Conservation (phyloP, 2,797 vertebrate species). For the Sciurus carolinensis region DNA sequence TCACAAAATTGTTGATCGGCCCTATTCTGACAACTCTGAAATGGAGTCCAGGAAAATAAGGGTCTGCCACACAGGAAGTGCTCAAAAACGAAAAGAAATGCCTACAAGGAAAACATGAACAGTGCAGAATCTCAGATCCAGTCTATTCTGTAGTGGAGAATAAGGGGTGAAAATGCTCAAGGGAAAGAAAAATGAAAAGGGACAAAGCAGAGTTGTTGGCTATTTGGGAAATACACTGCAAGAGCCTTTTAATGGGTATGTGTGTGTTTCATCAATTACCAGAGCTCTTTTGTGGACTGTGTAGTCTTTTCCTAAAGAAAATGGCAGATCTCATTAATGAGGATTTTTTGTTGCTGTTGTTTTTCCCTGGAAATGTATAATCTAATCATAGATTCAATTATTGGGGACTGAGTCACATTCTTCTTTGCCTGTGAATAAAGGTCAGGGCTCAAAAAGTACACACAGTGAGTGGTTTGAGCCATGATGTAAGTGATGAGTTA, state of each 20-base stretch:
- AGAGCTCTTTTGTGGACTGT: constrained; percentile 13
- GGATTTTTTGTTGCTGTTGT: not conserved
- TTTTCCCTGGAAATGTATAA: not conserved
- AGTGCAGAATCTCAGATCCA: not conserved
- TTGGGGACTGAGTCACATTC: not conserved
- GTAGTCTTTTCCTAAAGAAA: constrained; percentile 58
- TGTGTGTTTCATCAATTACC: not conserved
- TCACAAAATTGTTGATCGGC: constrained; percentile 45
- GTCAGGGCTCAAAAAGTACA: not conserved
- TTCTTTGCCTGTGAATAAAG: constrained; percentile 23
- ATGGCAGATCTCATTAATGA: constrained; percentile 33
- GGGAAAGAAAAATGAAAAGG: not conserved
- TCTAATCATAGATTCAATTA: not conserved
- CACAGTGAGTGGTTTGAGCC: not conserved
- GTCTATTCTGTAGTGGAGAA: not conserved
- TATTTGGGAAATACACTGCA: not conserved
- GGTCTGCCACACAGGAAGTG: not conserved
- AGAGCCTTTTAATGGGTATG: not conserved
- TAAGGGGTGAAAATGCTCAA: not conserved
- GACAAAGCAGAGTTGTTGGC: not conserved
- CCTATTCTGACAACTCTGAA: constrained; percentile 36
- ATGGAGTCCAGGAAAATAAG: constrained; percentile 28
- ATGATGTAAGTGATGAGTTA: not conserved
- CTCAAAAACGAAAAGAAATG: not conserved
- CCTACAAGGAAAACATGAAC: constrained; percentile 2